These are phyloP conservation scores for Epiblema foenella DNA, from an alignment of 2,888 invertebrate species.

Conservation along the genomic window DNA sequence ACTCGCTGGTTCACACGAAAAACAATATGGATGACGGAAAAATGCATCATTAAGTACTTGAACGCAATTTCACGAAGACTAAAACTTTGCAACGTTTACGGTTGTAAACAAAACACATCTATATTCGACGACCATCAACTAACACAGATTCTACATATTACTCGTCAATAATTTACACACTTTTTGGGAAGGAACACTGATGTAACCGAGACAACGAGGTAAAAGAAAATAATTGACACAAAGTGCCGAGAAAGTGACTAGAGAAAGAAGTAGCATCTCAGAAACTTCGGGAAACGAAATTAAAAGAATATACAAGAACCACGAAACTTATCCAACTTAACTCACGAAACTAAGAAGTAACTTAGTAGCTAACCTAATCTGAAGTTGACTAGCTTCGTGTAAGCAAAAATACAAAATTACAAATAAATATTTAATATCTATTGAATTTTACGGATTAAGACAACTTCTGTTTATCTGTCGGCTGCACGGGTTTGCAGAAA, in stretches of 20 bases:
- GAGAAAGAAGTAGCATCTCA: conserved; percentile 63
- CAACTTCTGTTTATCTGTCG: conserved; percentile 12
- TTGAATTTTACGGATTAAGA: conserved; percentile 63
- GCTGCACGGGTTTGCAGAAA: not conserved
- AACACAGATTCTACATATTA: conserved; percentile 68
- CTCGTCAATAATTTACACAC: conserved; percentile 37
- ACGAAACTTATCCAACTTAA: conserved; percentile 60
- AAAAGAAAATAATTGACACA: conserved; percentile 55
- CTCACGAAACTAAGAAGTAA: conserved; percentile 61
- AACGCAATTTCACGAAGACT: conserved; percentile 45
- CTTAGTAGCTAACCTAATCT: conserved; percentile 70
- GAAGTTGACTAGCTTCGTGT: conserved; percentile 80
- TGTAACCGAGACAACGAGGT: conserved; percentile 47
- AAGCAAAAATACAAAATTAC: conserved; percentile 64
- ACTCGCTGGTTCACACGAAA: conserved; percentile 53
- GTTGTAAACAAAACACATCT: conserved; percentile 59
- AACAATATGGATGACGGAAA: conserved; percentile 53
- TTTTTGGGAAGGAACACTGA: conserved; percentile 17
- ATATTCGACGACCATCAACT: conserved; percentile 69
- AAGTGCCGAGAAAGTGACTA: conserved; percentile 70
- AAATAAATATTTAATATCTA: conserved; percentile 63
- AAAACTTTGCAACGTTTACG: conserved; percentile 14
- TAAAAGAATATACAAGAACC: conserved; percentile 62
- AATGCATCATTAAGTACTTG: conserved; percentile 40
- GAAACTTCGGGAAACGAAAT: conserved; percentile 64